These are phyloP conservation scores for Siderastrea siderea DNA, from an alignment of 92 coral and sea anemone species.

Conservation along the genomic window DNA sequence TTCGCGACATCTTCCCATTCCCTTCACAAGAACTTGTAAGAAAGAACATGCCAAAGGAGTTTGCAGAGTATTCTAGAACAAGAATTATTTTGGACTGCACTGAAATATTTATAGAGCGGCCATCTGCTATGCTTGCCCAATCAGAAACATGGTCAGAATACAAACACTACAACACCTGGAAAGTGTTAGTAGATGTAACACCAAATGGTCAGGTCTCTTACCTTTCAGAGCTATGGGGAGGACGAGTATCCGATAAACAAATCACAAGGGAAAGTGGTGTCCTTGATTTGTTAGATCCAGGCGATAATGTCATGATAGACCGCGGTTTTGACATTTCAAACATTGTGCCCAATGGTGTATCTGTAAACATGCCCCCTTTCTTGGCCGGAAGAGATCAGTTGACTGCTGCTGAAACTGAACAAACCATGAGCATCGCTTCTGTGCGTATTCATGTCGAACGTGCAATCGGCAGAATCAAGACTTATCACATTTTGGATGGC, in stretches of 20 bases:
- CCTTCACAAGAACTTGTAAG: slow-evolving; percentile 48
- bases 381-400: slow-evolving; percentile 60
- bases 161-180: slow-evolving; percentile 66
- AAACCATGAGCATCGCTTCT: slow-evolving; percentile 62
- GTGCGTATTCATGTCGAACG: slow-evolving; percentile 70
- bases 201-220: slow-evolving; percentile 68
- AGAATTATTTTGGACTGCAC: slow-evolving; percentile 67
- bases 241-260: slow-evolving; percentile 64
- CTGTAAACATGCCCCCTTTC: slow-evolving; percentile 80
- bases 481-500: slow-evolving; percentile 66
- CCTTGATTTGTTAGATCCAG: slow-evolving; percentile 46
- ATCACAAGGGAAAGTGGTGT: slow-evolving; percentile 67
- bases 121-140: slow-evolving; percentile 69
- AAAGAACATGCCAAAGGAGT: slow-evolving; percentile 67
- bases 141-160: slow-evolving; percentile 70
- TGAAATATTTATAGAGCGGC: slow-evolving; percentile 58
- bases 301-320: slow-evolving; percentile 78
- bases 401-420: slow-evolving; percentile 62
- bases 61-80: slow-evolving; percentile 58
- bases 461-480: slow-evolving; percentile 75
- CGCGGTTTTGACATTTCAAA: slow-evolving; percentile 76
- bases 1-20: slow-evolving; percentile 59
- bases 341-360: slow-evolving; percentile 60
- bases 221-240: slow-evolving; percentile 70
- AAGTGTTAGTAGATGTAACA: slow-evolving; percentile 50